Evolutionary conservation across 1,140 invertebrate species (phyloP).

Genomic region (Zaprionus tsacasi): DNA sequence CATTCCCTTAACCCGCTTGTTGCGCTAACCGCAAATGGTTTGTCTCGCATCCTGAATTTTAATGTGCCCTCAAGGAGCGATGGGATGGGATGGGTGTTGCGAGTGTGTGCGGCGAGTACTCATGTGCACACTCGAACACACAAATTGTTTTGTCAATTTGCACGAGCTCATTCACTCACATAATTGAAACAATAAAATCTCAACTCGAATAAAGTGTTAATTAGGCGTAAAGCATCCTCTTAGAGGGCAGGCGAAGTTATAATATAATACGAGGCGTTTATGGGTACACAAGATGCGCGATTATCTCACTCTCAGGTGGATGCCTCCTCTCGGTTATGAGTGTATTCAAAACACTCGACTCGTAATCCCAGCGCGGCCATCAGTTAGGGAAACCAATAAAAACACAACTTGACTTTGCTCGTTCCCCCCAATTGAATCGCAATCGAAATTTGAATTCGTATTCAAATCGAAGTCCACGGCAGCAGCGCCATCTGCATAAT

Average conservation of each 20-base stretch:
- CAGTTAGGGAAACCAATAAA: constrained; percentile 69
- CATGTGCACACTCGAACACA: constrained; percentile 24
- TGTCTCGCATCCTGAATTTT: constrained; percentile 73
- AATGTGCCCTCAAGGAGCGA: constrained; percentile 51
- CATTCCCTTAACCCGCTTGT: constrained; percentile 21
- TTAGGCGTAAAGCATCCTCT: constrained; percentile 70
- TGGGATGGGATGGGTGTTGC: constrained; percentile 1
- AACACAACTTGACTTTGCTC: constrained; percentile 60
- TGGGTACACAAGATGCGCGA: constrained; percentile 54
- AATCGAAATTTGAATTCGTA: constrained; percentile 48
- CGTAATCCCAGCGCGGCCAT: constrained; percentile 49
- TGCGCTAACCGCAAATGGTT: constrained; percentile 62
- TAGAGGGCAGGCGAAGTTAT: constrained; percentile 58
- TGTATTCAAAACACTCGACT: constrained; percentile 24
- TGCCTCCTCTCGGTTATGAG: neutral
- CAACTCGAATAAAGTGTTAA: constrained; percentile 74
- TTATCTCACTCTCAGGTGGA: constrained; percentile 12
- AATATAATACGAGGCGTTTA: constrained; percentile 65
- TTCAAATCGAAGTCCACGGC: constrained; percentile 21
- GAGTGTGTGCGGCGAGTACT: constrained; percentile 10
- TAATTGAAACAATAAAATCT: constrained; percentile 77
- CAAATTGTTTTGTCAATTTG: constrained; percentile 70
- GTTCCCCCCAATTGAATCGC: constrained; percentile 62
- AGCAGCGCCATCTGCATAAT: constrained; percentile 78
- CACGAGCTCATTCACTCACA: constrained; percentile 49